These are phyloP conservation scores for Lophius americanus DNA, from an alignment of 2,797 vertebrate genomes.

Conservation along the genomic window DNA sequence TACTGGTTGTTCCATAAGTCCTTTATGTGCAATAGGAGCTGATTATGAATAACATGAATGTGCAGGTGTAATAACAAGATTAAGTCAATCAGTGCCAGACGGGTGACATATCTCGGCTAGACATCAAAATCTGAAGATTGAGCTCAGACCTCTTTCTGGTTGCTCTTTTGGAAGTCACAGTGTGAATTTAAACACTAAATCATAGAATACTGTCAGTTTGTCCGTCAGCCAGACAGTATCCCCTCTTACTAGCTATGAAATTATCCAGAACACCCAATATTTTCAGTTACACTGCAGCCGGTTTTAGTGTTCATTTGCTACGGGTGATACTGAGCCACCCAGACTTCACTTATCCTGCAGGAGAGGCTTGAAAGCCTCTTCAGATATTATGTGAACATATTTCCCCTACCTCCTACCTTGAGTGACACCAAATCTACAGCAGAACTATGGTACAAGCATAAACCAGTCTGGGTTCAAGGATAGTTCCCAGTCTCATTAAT, in stretches of 20 bases:
- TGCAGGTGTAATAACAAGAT: constrained; percentile 64
- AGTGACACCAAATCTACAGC: constrained; percentile 64
- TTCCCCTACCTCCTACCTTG: constrained; percentile 70
- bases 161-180: constrained; percentile 43
- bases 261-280: constrained; percentile 30
- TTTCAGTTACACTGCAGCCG: constrained; percentile 50
- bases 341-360: constrained; percentile 64
- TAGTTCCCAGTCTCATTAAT: constrained; percentile 75
- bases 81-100: constrained; percentile 33
- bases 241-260: constrained; percentile 38
- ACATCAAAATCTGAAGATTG: constrained; percentile 20
- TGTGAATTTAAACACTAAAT: constrained; percentile 26
- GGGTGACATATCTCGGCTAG: constrained; percentile 29
- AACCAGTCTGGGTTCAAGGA: constrained; percentile 74
- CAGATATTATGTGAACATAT: constrained; percentile 68
- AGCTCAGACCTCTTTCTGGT: constrained; percentile 25
- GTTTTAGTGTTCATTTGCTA: constrained; percentile 63
- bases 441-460: constrained; percentile 49
- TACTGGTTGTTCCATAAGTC: constrained; percentile 27
- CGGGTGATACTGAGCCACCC: constrained; percentile 63
- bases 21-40: constrained; percentile 26
- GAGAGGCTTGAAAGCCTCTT: constrained; percentile 71
- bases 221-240: constrained; percentile 21
- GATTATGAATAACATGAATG: constrained; percentile 50
- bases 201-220: constrained; percentile 16